Evolutionary conservation across 2,888 invertebrate species (phyloP).

Genomic region (Glomeris marginata): DNA sequence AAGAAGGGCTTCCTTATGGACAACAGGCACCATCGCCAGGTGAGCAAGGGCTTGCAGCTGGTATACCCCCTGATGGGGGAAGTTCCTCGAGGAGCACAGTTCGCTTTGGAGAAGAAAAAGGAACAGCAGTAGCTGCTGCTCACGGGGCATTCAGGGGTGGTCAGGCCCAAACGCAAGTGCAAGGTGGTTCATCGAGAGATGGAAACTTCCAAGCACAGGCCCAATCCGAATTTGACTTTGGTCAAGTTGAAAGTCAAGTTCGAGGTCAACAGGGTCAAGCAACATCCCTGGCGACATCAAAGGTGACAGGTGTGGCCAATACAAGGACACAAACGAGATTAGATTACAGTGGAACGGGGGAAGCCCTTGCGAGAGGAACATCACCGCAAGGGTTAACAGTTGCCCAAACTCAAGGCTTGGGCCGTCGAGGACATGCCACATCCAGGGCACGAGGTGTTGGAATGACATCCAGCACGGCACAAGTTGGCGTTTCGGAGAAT

Average conservation of each 20-base stretch:
- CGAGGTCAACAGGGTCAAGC: constrained; percentile 5
- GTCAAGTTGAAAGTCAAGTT: constrained; percentile 5
- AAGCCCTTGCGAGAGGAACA: constrained; percentile 4
- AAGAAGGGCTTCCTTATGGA: no score
- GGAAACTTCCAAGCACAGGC: constrained; percentile 10
- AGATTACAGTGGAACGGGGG: neutral
- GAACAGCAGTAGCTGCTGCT: constrained; percentile 3
- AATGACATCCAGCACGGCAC: constrained; percentile 5
- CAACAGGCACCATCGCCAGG: no score
- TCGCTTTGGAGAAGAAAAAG: neutral
- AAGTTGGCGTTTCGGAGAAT: constrained; percentile 1
- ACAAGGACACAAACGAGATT: constrained; percentile 5
- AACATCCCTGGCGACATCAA: constrained; percentile 1
- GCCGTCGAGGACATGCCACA: constrained; percentile 8
- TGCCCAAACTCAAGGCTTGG: constrained; percentile 6
- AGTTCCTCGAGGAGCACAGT: constrained; percentile 6
- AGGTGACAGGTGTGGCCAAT: constrained; percentile 2
- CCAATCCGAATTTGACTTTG: constrained; percentile 4
- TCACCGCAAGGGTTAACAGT: constrained; percentile 4
- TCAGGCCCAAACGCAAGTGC: constrained; percentile 4
- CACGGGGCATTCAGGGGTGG: constrained; percentile 5
- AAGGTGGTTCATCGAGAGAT: constrained; percentile 8
- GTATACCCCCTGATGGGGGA: neutral
- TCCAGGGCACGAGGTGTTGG: constrained; percentile 8
- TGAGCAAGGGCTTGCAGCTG: no score